Evolutionary conservation across 2,113 vertebrate genomes (phyloP).

Genomic region (Micromys minutus): DNA sequence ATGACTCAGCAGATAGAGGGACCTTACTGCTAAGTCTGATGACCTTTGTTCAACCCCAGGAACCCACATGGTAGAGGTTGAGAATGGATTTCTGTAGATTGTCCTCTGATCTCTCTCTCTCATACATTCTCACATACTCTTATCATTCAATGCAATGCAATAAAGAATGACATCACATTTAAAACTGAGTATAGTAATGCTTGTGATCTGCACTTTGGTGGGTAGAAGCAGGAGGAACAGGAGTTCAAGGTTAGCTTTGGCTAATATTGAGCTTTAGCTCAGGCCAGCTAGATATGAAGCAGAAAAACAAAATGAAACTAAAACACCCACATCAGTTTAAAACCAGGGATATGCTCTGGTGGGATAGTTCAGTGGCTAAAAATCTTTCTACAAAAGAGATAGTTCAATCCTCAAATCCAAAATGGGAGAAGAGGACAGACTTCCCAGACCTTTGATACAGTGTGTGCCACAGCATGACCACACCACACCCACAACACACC

Average conservation of each 20-base stretch:
- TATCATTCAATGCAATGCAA: neutral
- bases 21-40: neutral
- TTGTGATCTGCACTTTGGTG: neutral
- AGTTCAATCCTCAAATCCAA: neutral
- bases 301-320: neutral
- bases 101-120: neutral
- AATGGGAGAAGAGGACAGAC: neutral
- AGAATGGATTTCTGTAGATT: neutral
- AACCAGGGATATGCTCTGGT: neutral
- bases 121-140: neutral
- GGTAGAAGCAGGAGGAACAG: neutral
- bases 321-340: neutral
- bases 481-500: neutral
- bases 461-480: neutral
- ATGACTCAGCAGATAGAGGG: neutral
- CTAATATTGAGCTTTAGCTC: neutral
- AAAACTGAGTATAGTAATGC: neutral
- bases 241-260: neutral
- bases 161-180: neutral
- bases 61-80: neutral
- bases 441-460: neutral
- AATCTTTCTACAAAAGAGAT: neutral
- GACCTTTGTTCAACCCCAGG: neutral
- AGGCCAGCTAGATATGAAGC: neutral
- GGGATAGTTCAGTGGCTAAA: neutral